Evolutionary conservation across 2,888 invertebrate species (phyloP).

Genomic region (Scaptomyza parva): DNA sequence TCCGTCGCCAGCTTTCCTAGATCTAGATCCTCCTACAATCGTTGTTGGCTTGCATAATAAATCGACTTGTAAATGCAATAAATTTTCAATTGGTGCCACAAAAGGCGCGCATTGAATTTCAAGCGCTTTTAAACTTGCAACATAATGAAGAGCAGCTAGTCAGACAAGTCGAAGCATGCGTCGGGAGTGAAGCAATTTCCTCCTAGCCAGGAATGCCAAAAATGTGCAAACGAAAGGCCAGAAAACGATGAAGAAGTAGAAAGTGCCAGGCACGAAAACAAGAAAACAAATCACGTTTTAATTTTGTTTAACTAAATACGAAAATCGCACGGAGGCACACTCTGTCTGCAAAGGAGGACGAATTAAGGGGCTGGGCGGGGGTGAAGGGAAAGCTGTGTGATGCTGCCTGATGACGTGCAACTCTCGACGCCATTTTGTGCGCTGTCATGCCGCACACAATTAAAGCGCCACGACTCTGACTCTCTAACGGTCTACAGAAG

Average conservation of each 20-base stretch:
- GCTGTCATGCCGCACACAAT: conserved; percentile 80
- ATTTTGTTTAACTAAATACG: conserved; percentile 83
- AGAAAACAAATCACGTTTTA: conserved; percentile 84
- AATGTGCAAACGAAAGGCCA: conserved; percentile 58
- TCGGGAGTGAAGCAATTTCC: conserved; percentile 8
- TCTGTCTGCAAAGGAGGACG: neutral
- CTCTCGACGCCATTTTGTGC: conserved; percentile 78
- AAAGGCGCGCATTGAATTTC: conserved; percentile 67
- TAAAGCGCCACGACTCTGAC: conserved; percentile 67
- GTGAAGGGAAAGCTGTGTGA: conserved; percentile 22
- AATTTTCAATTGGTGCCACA: conserved; percentile 72
- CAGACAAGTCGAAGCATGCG: conserved; percentile 25
- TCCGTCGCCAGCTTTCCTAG: neutral
- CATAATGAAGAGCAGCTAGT: conserved; percentile 67
- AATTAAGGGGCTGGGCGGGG: neutral
- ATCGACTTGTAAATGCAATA: conserved; percentile 79
- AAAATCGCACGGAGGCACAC: conserved; percentile 70
- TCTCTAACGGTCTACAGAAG: conserved; percentile 46
- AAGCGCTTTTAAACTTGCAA: conserved; percentile 64
- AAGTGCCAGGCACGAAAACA: conserved; percentile 73
- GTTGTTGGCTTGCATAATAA: conserved; percentile 71
- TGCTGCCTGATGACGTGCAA: conserved; percentile 79
- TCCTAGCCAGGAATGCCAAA: conserved; percentile 60
- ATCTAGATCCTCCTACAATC: conserved; percentile 15
- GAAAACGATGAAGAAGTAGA: conserved; percentile 42